Percentiles rank a stretch among this genome's conserved stretches.
Conservation (phyloP, 2,797 vertebrate genomes). For the Taenioides sp. region DNA sequence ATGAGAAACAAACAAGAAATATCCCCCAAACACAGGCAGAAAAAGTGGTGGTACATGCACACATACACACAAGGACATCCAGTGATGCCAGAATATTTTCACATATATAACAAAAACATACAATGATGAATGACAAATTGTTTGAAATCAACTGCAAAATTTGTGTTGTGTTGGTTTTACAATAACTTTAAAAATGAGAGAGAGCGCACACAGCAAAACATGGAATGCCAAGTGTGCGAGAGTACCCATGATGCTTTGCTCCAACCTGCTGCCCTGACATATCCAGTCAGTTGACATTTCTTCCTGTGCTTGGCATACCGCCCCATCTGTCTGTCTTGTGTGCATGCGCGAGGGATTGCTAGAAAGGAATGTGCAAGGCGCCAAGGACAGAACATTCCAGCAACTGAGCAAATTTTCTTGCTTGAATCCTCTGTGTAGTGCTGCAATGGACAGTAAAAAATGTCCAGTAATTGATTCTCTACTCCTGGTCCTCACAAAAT, state of each 20-base stretch:
- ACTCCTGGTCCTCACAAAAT: conserved; percentile 32
- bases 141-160: conserved; percentile 22
- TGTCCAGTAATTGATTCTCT: conserved; percentile 19
- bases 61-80: conserved; percentile 31
- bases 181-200: conserved; percentile 34
- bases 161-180: conserved; percentile 39
- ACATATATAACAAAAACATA: conserved; percentile 20
- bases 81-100: conserved; percentile 24
- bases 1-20: conserved; percentile 58
- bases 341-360: conserved; percentile 38
- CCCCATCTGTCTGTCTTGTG: conserved; percentile 28
- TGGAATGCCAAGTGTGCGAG: conserved; percentile 53
- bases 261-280: conserved; percentile 54
- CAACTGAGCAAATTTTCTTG: conserved; percentile 48
- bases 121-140: conserved; percentile 15
- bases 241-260: conserved; percentile 58
- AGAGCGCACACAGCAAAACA: conserved; percentile 32
- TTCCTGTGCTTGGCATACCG: conserved; percentile 38
- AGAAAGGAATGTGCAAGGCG: conserved; percentile 54
- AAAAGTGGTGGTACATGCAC: conserved; percentile 31
- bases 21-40: conserved; percentile 27
- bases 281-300: conserved; percentile 64
- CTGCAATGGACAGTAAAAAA: conserved; percentile 44
- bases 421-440: conserved; percentile 47
- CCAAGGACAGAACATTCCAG: conserved; percentile 55